Evolutionary conservation across 1,140 invertebrate species (phyloP), one percentile per base, ranked within the genome.

Genomic region (Steinernema khuongi): DNA sequence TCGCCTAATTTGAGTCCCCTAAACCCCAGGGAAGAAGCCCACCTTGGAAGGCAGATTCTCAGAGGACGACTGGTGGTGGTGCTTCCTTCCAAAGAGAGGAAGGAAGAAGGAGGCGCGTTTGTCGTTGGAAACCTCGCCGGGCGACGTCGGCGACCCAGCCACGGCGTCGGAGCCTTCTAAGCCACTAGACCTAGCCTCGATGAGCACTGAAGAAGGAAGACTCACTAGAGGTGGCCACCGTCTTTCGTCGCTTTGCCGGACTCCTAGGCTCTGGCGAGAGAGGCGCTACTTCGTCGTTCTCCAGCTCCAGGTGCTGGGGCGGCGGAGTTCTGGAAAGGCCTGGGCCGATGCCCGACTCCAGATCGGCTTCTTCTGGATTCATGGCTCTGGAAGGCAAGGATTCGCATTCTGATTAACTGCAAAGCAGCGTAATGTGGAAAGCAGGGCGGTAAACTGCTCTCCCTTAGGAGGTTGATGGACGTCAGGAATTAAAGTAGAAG

Each of bases 1-100:
- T n/a, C n/a, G n/a, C n/a, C n/a, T n/a, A n/a, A n/a, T n/a, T n/a
- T n/a, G n/a, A n/a, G n/a, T n/a, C n/a, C n/a, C n/a, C n/a, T n/a
- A n/a, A n/a, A n/a, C n/a, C n/a, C n/a, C n/a, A n/a, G n/a, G n/a
- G n/a, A n/a, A n/a, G n/a, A n/a, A n/a, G n/a, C n/a, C n/a, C n/a
- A 60, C 50, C 50, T 60, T 60, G 7, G 50, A 60, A 11, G 50
- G 50, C 50, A 60, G 19, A 60, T 60, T 60, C 22, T 60, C 50
- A 7, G 50, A 60, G 4, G 50, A 60, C 14, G 50, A 60, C 22
- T 60, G 50, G 50, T 60, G 50, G 50, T 60, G 50, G 26, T 60
- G 50, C 19, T 60, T 60, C 22, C 50, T 60, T 60, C 50, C 50
- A 26, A 60, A 60, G 2, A 60, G 19, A 26, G 50, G 50, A 14